phyloP scores from a whole-genome alignment of 2,888 invertebrate species.

The Malthinus seriepunctatus region DNA sequence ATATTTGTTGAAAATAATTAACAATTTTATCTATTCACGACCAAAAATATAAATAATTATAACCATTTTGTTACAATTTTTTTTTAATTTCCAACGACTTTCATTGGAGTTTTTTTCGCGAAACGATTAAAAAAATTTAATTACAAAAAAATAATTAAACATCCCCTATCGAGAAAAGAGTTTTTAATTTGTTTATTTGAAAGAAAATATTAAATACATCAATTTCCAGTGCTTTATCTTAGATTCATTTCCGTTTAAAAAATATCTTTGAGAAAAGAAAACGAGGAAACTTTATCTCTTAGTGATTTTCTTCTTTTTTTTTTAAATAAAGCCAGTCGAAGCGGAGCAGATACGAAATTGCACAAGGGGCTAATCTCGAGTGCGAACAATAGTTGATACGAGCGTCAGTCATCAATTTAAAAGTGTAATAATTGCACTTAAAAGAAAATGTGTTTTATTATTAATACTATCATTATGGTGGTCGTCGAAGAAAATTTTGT shows the following conservation, averaged over 20 bases:
- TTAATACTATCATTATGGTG: background rate
- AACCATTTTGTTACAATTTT: too few species aligned
- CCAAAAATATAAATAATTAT: too few species aligned
- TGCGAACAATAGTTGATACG: constrained; percentile 23
- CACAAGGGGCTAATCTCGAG: constrained; percentile 20
- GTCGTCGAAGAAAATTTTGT: too few species aligned
- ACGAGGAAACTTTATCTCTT: constrained; percentile 13
- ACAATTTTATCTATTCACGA: too few species aligned
- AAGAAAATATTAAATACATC: constrained; percentile 7
- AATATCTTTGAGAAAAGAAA: constrained; percentile 10
- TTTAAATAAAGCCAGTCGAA: constrained; percentile 5
- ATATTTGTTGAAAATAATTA: too few species aligned
- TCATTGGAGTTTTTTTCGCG: too few species aligned
- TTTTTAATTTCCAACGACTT: too few species aligned
- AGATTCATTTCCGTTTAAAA: constrained; percentile 15
- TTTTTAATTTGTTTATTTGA: too few species aligned
- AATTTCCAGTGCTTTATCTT: constrained; percentile 11
- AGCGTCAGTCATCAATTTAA: constrained; percentile 22
- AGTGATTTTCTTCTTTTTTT: constrained; percentile 6
- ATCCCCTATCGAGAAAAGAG: too few species aligned
- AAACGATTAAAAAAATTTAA: too few species aligned
- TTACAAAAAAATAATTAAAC: too few species aligned
- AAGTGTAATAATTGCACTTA: constrained; percentile 17
- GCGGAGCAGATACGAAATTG: constrained; percentile 10
- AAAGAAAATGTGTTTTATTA: constrained; percentile 11